These are phyloP conservation scores for Sweltsa coloradensis DNA, from an alignment of 1,140 invertebrate genomes.

Conservation along the genomic window DNA sequence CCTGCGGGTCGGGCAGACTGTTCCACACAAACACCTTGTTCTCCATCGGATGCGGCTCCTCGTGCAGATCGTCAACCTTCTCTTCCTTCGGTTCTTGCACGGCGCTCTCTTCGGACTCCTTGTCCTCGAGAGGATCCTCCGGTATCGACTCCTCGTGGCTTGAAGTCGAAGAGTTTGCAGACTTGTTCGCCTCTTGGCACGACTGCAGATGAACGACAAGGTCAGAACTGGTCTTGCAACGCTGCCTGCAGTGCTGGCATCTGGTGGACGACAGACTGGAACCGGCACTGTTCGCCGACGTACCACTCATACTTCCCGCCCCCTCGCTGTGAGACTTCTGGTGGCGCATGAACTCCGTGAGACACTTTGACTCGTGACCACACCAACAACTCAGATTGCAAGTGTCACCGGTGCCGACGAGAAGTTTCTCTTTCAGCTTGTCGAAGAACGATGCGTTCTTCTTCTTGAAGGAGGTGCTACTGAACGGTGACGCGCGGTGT, in stretches of 20 bases:
- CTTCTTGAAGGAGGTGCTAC: constrained; percentile 36
- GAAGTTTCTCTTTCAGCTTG: constrained; percentile 60
- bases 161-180: constrained; percentile 13
- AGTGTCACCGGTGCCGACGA: constrained; percentile 34
- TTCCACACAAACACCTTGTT: constrained; percentile 67
- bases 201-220: constrained; percentile 57
- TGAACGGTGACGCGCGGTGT: not conserved
- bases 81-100: constrained; percentile 23
- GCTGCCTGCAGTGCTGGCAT: constrained; percentile 71
- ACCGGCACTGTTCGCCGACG: constrained; percentile 24
- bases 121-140: constrained; percentile 23
- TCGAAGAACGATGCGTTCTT: constrained; percentile 72
- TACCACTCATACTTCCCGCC: constrained; percentile 28
- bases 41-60: constrained; percentile 53
- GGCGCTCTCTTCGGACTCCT: constrained; percentile 18
- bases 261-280: constrained; percentile 45
- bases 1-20: constrained; percentile 32
- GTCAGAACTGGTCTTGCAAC: constrained; percentile 69
- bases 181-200: constrained; percentile 38
- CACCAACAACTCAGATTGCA: constrained; percentile 57
- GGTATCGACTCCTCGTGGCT: constrained; percentile 26
- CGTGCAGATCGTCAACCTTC: constrained; percentile 4
- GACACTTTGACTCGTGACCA: constrained; percentile 67
- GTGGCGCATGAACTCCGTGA: constrained; percentile 66
- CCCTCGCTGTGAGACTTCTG: constrained; percentile 52